A percentile compares a stretch with the other conserved stretches of the same genome.
phyloP scores from a whole-genome alignment of 2,888 invertebrate genomes.

The Meghimatium bilineatum region DNA sequence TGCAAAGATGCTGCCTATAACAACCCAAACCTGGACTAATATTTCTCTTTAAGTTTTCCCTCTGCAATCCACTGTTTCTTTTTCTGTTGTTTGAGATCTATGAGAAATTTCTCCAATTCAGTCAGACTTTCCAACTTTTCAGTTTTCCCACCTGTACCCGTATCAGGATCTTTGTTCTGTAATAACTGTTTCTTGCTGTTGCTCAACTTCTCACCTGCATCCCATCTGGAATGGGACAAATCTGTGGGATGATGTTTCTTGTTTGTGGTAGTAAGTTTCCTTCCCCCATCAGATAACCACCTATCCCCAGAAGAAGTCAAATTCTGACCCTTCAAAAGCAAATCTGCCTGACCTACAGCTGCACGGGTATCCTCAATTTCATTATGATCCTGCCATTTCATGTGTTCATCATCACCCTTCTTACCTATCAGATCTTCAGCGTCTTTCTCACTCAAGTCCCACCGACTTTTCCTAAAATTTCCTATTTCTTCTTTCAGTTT shows the following conservation, averaged over 20 bases:
- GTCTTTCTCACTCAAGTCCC: not conserved
- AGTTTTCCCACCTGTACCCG: not conserved
- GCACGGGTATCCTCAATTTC: not conserved
- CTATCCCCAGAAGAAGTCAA: not conserved
- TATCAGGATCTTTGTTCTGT: not conserved
- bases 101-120: slow-evolving; percentile 54
- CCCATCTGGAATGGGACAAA: slow-evolving; percentile 22
- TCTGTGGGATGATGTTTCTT: not conserved
- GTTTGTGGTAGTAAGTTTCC: not conserved
- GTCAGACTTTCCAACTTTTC: slow-evolving; percentile 27
- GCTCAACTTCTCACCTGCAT: not conserved
- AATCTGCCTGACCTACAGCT: not conserved
- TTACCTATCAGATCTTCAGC: not conserved
- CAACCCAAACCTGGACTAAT: not conserved
- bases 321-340: not conserved
- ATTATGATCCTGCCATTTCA: not conserved
- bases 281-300: not conserved
- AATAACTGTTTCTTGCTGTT: not conserved
- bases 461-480: slow-evolving; percentile 5
- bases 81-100: slow-evolving; percentile 56
- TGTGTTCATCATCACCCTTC: not conserved
- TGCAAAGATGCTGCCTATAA: no score
- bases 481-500: not conserved
- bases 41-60: slow-evolving; percentile 53
- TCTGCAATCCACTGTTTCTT: slow-evolving; percentile 57